phyloP scores from a whole-genome alignment of 2,797 vertebrate genomes.

The Amblyopsis hoosieri region DNA sequence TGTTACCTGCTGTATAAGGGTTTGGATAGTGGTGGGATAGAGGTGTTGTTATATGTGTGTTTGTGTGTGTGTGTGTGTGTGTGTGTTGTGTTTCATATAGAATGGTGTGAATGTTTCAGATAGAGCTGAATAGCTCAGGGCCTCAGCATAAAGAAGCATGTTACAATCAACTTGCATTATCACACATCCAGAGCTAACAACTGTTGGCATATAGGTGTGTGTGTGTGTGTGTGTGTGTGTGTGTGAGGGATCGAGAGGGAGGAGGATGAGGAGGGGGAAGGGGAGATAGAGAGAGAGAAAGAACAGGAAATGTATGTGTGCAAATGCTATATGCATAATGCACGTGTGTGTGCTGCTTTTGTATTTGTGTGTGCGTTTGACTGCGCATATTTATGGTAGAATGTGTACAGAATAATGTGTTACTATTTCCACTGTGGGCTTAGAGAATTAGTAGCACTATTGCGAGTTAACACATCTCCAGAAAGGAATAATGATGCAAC shows the following conservation, averaged over 20 bases:
- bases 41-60: conserved; percentile 4
- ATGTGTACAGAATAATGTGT: conserved; percentile 25
- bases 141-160: too few relatives aligned
- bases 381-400: conserved; percentile 37
- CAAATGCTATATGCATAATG: too few relatives aligned
- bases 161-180: not conserved
- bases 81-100: not conserved
- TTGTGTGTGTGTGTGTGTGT: not conserved
- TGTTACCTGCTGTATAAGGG: too few relatives aligned
- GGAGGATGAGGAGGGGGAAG: too few relatives aligned
- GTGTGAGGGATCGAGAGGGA: not conserved
- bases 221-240: not conserved
- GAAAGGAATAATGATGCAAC: too few relatives aligned
- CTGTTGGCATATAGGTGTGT: not conserved
- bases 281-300: too few relatives aligned
- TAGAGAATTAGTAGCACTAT: conserved; percentile 18
- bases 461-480: conserved; percentile 44
- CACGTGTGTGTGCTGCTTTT: too few relatives aligned
- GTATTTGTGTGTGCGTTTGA: not conserved
- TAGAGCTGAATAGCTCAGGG: too few relatives aligned
- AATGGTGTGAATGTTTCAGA: not conserved
- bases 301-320: too few relatives aligned
- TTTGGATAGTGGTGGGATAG: too few relatives aligned
- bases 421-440: conserved; percentile 12
- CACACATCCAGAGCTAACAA: not conserved